Percentiles rank a stretch among this genome's conserved stretches.
phyloP scores from a whole-genome alignment of 2,113 vertebrate genomes.

The Conger conger region DNA sequence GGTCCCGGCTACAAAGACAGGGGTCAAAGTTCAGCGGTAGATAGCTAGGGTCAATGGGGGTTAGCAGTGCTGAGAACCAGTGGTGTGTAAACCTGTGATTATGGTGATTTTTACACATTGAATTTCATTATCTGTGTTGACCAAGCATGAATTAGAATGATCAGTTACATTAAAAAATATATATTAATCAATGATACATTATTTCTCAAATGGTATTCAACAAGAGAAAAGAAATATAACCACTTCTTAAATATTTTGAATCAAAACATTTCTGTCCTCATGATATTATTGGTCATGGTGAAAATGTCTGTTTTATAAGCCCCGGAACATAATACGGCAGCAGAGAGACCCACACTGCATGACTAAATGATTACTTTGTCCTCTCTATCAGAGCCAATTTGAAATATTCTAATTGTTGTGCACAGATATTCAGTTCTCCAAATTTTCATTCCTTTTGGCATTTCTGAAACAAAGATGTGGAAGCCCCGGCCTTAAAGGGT shows the following conservation, averaged over 20 bases:
- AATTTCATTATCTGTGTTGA: not conserved
- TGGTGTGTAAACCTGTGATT: not conserved
- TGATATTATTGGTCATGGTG: not conserved
- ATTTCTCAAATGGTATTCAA: constrained; percentile 14
- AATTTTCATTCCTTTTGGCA: not conserved
- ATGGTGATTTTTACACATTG: not conserved
- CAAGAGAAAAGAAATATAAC: constrained; percentile 12
- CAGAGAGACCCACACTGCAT: not conserved
- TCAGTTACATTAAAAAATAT: not conserved
- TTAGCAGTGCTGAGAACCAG: not conserved
- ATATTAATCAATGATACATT: constrained; percentile 15
- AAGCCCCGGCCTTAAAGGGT: constrained; percentile 73
- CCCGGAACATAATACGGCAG: not conserved
- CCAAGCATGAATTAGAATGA: constrained; percentile 12
- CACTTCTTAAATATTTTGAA: not conserved
- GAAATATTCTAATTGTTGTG: not conserved
- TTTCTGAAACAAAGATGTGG: constrained; percentile 77
- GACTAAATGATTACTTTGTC: not conserved
- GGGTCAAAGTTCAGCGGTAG: not conserved
- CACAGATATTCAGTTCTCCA: not conserved
- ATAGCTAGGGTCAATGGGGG: not conserved
- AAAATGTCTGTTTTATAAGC: not conserved
- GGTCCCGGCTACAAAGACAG: constrained; percentile 82
- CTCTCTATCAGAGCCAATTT: not conserved
- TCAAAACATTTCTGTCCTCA: not conserved